These are phyloP conservation scores for Seriola dumerili DNA, from an alignment of 2,113 vertebrate genomes.

Conservation along the genomic window DNA sequence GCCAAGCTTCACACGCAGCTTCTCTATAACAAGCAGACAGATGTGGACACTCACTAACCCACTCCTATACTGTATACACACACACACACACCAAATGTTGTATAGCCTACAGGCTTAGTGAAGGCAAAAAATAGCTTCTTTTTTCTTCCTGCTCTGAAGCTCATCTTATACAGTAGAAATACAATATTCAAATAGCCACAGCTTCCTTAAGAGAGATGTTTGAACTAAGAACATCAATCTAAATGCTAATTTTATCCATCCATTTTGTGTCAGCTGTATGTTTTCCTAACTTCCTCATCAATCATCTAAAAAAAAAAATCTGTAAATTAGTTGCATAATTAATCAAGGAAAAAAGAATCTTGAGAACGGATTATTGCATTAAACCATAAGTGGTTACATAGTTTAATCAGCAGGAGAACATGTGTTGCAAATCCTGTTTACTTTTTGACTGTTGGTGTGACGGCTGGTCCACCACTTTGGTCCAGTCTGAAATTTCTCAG, in stretches of 20 bases:
- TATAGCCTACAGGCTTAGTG: not conserved
- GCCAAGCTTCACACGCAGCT: not conserved
- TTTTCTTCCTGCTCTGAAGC: not conserved
- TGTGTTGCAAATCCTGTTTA: not conserved
- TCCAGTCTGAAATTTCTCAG: not conserved
- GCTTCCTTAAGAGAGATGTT: constrained; percentile 16
- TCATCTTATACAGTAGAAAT: constrained; percentile 9
- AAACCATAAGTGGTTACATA: not conserved
- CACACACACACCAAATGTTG: not conserved
- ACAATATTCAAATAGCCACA: constrained; percentile 10
- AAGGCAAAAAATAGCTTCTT: not conserved
- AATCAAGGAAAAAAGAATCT: not conserved
- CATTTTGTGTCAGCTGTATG: not conserved
- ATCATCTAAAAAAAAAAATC: not conserved
- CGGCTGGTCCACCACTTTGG: not conserved
- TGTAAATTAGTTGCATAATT: constrained; percentile 16
- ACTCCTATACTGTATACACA: not conserved
- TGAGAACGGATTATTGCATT: not conserved
- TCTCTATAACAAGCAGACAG: constrained; percentile 16
- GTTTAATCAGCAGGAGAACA: not conserved
- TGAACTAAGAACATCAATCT: constrained; percentile 28
- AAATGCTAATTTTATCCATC: constrained; percentile 46
- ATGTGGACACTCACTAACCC: not conserved
- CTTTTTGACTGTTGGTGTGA: not conserved
- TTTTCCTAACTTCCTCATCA: not conserved